Base-by-base conservation (phyloP, 2,888 invertebrate species). In the Camptogramma bilineatum region DNA sequence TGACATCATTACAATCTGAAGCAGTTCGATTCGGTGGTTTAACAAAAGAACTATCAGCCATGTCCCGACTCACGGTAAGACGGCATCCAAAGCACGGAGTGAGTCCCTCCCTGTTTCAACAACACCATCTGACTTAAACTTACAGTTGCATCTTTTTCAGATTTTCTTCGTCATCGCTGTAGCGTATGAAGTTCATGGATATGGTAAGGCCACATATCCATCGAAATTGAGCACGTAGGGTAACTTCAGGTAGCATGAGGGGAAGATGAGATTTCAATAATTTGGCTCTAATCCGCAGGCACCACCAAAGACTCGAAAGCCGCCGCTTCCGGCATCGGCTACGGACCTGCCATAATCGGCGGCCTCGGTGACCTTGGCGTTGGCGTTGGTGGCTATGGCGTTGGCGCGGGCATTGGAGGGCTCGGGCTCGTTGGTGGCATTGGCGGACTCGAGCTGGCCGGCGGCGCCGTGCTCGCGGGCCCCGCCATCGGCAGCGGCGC, bases 51-150 rank as follows among this genome's bases (percentile, higher is more conserved):
- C 61, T 31, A 71, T 71, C 52, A 81, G 77, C 77, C 67, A 92
- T 92, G 92, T 90, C 88, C 83, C 90, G 85, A 75, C 81, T 91
- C 78, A 90, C 90, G 91, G 92, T 92, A 88, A 89, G 85, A 48
- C 17, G 10, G 19, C n/a, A 19, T 9, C n/a, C 4, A 16, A 3
- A 2, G 16, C 13, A 16, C 8, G 21, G 21, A 18, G 9, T 18
- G 19, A 17, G 4, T 18, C 8, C 13, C 10, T 21, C 31, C 13
- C 39, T 5, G 17, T 17, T 13, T 50, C 24, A 9, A 34, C 8
- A 13, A 16, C 9, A 47, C 46, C 7, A 39, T 48, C 19, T 39
- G 31, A 19, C 13, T 53, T 2, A 7, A 50, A 54, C 34, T 59
- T 51, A 47, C 17, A 8, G 39, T 34, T 17, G 10, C 17, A 44